Evolutionary conservation across 2,888 invertebrate species (phyloP).

Genomic region (Tetheella fluctuosa): DNA sequence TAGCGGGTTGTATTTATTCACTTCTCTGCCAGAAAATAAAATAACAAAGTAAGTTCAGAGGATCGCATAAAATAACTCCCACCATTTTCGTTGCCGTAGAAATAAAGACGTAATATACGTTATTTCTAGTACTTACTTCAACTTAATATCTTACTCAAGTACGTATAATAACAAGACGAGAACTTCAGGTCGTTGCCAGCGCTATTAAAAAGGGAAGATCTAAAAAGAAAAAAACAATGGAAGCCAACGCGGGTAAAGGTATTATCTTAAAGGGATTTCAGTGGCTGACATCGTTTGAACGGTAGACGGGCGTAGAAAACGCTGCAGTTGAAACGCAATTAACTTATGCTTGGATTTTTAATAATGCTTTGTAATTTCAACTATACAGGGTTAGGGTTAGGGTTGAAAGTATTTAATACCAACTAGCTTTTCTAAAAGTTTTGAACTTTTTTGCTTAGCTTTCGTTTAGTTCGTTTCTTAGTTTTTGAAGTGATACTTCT

Average conservation of each 20-base stretch:
- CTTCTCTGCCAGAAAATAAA: background rate
- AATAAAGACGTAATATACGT: background rate
- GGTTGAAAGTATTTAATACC: too few species aligned
- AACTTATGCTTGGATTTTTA: background rate
- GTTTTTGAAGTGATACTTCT: too few species aligned
- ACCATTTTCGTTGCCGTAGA: background rate
- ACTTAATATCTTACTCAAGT: conserved; percentile 1
- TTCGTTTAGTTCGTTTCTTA: too few species aligned
- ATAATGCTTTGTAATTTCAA: background rate
- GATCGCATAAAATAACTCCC: background rate
- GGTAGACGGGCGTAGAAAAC: conserved; percentile 31
- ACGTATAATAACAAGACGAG: background rate
- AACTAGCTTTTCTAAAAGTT: too few species aligned
- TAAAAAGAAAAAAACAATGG: conserved; percentile 31
- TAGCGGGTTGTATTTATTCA: background rate
- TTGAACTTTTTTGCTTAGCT: too few species aligned
- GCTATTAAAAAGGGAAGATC: background rate
- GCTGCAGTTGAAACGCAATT: conserved; percentile 16
- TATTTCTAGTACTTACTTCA: background rate
- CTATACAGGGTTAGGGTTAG: too few species aligned
- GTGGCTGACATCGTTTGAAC: conserved; percentile 20
- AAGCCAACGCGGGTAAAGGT: conserved; percentile 36
- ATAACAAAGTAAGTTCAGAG: background rate
- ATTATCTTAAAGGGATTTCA: conserved; percentile 53
- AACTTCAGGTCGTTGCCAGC: background rate